Evolutionary conservation across 2,888 invertebrate genomes (phyloP), one percentile per base, ranked within the genome.

Genomic region (Nysson spinosus): DNA sequence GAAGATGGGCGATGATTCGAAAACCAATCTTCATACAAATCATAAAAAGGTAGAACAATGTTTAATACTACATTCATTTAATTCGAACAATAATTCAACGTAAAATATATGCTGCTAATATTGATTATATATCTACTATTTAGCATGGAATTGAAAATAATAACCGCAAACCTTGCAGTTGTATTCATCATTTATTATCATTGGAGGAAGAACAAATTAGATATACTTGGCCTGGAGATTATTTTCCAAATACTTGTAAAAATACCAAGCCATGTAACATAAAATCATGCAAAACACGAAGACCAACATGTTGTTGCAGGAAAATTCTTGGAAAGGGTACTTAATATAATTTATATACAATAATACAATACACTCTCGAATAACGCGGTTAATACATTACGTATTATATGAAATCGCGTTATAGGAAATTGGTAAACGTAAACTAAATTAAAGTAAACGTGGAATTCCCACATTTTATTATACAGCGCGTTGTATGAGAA

Each of bases 1-100:
- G 49, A 32, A 42, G 28, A 71, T 69, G 68, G 61, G 70, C 42
- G 54, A 58, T 12, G 65, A 69, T 20, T 69, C 52, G 14, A 24
- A 40, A 6, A 1, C 5, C 3, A 19, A 24, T 39, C 16, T 51
- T 6, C 1, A 11, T 7, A 1, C 14, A 4, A 11, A 9, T n/a
- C 51, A 51, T 39, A 65, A 44, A 49, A 66, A 65, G 12, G 66
- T 66, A 57, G 26, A 17, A 22, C 22, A 14, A 34, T 14, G 14
- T 5, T 34, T 34, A 4, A 14, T n/a, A n/a, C n/a, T n/a, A n/a
- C n/a, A n/a, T n/a, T n/a, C n/a, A n/a, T n/a, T n/a, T n/a, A n/a
- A n/a, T n/a, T n/a, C n/a, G n/a, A n/a, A n/a, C n/a, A n/a, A n/a
- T n/a, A n/a, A n/a, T n/a, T 12, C 6, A 6, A n/a, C 4, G 5